Evolutionary conservation across 2,888 invertebrate species (phyloP), one percentile per base, ranked within the genome.

Genomic region (Orthosia gothica): DNA sequence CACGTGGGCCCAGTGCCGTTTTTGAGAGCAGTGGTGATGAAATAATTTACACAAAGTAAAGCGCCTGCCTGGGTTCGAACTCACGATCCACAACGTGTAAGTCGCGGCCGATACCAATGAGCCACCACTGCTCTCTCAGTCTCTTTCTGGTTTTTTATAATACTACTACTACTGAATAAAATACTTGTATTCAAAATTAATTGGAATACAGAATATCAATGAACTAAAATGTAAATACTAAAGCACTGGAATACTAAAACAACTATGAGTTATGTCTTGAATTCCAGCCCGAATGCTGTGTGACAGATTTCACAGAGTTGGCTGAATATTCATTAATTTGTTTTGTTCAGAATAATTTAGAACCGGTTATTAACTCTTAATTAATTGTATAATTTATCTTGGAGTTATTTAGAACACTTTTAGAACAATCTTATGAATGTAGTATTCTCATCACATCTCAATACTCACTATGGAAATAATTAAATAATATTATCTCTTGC

Each of bases 251-350:
- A 79, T 65, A 70, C 57, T 68, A 70, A 69, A 78, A 63, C 49
- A 70, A 64, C 67, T 50, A 80, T 74, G 59, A 83, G 58, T 68
- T 58, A 74, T 82, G 13, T 64, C 58, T 65, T 54, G 15, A 59
- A 79, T 72, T 65, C 68, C 79, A 9, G 47, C 72, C 83, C 79
- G 52, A 82, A 82, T 57, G 67, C 47, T 72, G 83, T 72, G 45
- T 58, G 72, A 82, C 72, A 47, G 47, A 45, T 71, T 63, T 20
- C 61, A 52, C 71, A 57, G 71, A 59, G 50, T n/a, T 11, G 3
- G 9, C 5, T 68, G 80, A 80, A 80, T 80, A 80, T 80, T 80
- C 64, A 80, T 82, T 67, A 63, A 77, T 80, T 80, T 77, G 78
- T 79, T 70, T 66, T 50, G 77, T 65, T 79, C 49, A 16, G 63